Evolutionary conservation across 1,140 invertebrate genomes (phyloP).

Genomic region (Tetraneura akinire): DNA sequence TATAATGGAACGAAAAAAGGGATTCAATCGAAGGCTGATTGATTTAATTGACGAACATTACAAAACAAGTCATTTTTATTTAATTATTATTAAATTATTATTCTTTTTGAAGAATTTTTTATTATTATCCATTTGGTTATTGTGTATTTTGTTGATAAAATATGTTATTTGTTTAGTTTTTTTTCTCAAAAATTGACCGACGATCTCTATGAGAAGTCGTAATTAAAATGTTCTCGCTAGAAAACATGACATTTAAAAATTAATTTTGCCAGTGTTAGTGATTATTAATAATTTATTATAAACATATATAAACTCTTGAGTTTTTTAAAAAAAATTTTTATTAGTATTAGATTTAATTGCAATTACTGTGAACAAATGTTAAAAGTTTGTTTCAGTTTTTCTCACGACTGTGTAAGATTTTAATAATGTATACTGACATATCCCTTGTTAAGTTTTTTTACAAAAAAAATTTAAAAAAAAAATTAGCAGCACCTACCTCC

Average conservation of each 20-base stretch:
- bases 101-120: slow-evolving; percentile 49
- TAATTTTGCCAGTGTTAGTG: slow-evolving; percentile 48
- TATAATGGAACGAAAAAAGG: slow-evolving; percentile 47
- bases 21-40: slow-evolving; percentile 51
- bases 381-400: slow-evolving; percentile 45
- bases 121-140: slow-evolving; percentile 51
- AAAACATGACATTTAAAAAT: slow-evolving; percentile 44
- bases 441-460: slow-evolving; percentile 52
- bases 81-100: slow-evolving; percentile 51
- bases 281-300: slow-evolving; percentile 47
- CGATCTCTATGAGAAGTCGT: slow-evolving; percentile 50
- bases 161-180: slow-evolving; percentile 51
- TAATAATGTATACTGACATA: slow-evolving; percentile 52
- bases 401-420: slow-evolving; percentile 47
- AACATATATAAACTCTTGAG: slow-evolving; percentile 31
- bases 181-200: slow-evolving; percentile 47
- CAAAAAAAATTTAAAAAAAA: slow-evolving; percentile 45
- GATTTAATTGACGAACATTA: slow-evolving; percentile 50
- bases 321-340: slow-evolving; percentile 49
- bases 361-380: slow-evolving; percentile 51
- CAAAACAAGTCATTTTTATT: slow-evolving; percentile 51
- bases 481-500: slow-evolving; percentile 49
- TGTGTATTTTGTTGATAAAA: slow-evolving; percentile 52
- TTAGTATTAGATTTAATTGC: slow-evolving; percentile 37
- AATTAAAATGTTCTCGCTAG: slow-evolving; percentile 43